Evolutionary conservation across 2,888 invertebrate species (phyloP).

Genomic region (Drosophila atroscutellata): DNA sequence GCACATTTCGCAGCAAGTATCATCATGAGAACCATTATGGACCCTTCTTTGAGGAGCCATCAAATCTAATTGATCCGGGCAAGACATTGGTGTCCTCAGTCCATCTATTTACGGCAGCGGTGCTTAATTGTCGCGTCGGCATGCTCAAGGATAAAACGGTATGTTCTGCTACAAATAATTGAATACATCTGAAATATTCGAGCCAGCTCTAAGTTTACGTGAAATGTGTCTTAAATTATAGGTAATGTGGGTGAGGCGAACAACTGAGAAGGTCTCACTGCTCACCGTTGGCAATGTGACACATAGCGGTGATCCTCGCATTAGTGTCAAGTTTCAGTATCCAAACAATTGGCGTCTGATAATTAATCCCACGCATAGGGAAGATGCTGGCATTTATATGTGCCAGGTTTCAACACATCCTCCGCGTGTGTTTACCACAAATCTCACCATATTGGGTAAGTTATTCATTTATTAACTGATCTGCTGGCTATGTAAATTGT

Average conservation of each 20-base stretch:
- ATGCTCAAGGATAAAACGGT: slow-evolving; percentile 90
- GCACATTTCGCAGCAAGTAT: slow-evolving; percentile 85
- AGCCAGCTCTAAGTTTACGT: neutral
- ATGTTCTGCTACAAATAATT: slow-evolving; percentile 52
- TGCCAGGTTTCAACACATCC: slow-evolving; percentile 94
- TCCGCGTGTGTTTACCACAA: slow-evolving; percentile 90
- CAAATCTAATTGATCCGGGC: slow-evolving; percentile 85
- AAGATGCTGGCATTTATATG: slow-evolving; percentile 91
- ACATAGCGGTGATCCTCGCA: slow-evolving; percentile 88
- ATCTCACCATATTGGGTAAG: slow-evolving; percentile 90
- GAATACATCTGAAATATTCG: neutral
- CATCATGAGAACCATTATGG: slow-evolving; percentile 91
- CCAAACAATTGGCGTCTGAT: slow-evolving; percentile 90
- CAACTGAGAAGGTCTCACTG: slow-evolving; percentile 88
- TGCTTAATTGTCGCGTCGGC: slow-evolving; percentile 89
- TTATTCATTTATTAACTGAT: neutral
- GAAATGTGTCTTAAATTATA: slow-evolving; percentile 64
- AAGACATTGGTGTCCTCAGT: slow-evolving; percentile 87
- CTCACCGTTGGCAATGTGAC: slow-evolving; percentile 88
- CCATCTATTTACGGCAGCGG: slow-evolving; percentile 88
- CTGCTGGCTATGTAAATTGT: too few species aligned
- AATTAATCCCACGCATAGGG: slow-evolving; percentile 89
- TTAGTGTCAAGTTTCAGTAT: slow-evolving; percentile 89
- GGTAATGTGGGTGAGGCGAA: slow-evolving; percentile 90
- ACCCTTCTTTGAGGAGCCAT: slow-evolving; percentile 88